Base-by-base conservation (phyloP, 2,888 invertebrate genomes). In the Leucoma salicis region DNA sequence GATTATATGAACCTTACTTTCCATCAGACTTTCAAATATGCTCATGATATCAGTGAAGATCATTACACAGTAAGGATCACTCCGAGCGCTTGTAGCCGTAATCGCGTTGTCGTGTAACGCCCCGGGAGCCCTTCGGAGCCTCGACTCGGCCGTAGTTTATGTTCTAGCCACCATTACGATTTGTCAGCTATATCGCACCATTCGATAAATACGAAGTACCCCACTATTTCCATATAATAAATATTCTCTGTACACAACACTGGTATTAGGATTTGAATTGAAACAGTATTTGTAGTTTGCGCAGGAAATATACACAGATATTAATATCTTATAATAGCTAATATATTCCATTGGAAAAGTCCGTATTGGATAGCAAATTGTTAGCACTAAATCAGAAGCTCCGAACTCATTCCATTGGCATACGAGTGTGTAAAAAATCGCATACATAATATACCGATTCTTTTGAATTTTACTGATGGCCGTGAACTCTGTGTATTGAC, bases 91-190 rank as follows among this genome's bases (percentile, higher is more conserved):
- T 66, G 70, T 75, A 66, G 58, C 68, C 41, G 66, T 78, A 78
- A 78, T 79, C 77, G 71, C 55, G 70, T 58, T 72, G 76, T 81
- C 78, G 74, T 82, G 81, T 78, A 54, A 69, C 76, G 68, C 80
- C 72, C 66, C 78, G 54, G 82, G 80, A 76, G 78, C 74, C 64
- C 52, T 11, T 27, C 11, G 27, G 65, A 53, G 70, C 66, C 49
- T 66, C 70, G 64, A 31, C 31, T 35, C 24, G 54, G 59, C 63
- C 52, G 66, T 75, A 70, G 65, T 70, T 74, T 74, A 74, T 71
- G 66, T 62, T 55, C 49, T 43, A 50, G 53, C 47, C 47, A 41
- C 68, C 58, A 66, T 66, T 70, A 73, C 76, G 61, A 82, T 82
- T 82, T 82, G 82, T 82, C 82, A 77, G 74, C 65, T 59, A 59